Conservation (phyloP, 2,113 vertebrate species). For the Bubo blakistoni region DNA sequence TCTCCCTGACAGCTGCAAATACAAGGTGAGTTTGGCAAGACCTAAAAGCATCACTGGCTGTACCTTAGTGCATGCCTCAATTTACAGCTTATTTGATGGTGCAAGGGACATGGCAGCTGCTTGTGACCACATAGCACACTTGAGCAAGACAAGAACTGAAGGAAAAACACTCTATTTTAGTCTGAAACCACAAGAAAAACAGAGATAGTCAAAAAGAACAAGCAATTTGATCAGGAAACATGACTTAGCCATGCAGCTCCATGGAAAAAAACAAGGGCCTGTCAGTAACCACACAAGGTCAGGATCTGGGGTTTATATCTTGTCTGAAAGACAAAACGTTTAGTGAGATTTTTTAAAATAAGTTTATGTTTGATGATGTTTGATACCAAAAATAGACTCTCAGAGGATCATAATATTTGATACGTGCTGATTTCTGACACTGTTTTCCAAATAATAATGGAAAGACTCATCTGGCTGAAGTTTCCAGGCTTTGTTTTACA, state of each 20-base stretch:
- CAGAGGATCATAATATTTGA: not conserved
- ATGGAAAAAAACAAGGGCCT: not conserved
- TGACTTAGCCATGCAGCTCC: not conserved
- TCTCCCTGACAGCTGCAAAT: not conserved
- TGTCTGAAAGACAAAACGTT: slow-evolving; percentile 17
- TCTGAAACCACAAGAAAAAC: slow-evolving; percentile 2
- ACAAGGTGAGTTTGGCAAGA: not conserved
- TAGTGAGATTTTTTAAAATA: not conserved
- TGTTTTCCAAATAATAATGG: slow-evolving; percentile 13
- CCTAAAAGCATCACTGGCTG: not conserved
- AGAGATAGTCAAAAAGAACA: not conserved
- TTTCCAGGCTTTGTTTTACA: slow-evolving; percentile 11
- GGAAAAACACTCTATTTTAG: slow-evolving; percentile 8
- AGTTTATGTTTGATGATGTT: not conserved
- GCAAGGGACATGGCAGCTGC: not conserved
- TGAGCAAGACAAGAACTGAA: not conserved
- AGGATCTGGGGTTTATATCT: slow-evolving; percentile 1
- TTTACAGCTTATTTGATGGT: not conserved
- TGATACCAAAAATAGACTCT: not conserved
- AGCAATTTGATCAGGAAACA: slow-evolving; percentile 15
- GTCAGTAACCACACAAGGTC: not conserved
- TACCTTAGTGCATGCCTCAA: not conserved
- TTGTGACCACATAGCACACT: not conserved
- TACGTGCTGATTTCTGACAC: not conserved
- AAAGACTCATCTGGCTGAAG: slow-evolving; percentile 13